Percentiles rank a stretch among this genome's conserved stretches.
phyloP scores from a whole-genome alignment of 2,797 vertebrate species.

The Babyrousa celebensis region DNA sequence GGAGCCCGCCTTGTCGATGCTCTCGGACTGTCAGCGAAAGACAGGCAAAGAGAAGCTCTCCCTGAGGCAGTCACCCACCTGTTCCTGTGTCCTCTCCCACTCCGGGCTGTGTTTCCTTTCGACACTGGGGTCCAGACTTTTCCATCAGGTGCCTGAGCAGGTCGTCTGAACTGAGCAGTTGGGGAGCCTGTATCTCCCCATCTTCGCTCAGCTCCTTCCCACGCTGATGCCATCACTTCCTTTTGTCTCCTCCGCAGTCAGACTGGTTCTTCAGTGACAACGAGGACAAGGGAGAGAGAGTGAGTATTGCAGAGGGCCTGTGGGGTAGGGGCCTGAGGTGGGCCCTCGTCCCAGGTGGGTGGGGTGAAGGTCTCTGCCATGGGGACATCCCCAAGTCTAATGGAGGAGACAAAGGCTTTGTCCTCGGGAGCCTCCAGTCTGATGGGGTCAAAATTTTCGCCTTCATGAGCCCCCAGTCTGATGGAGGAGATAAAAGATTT shows the following conservation, averaged over 20 bases:
- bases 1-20: rapidly evolving
- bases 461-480: not conserved
- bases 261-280: constrained; percentile 98
- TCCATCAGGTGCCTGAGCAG: not conserved
- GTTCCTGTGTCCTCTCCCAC: not conserved
- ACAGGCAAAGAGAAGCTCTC: not conserved
- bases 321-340: not conserved
- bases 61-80: not conserved
- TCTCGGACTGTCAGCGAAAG: not conserved
- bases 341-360: not conserved
- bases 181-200: not conserved
- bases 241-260: constrained; percentile 90
- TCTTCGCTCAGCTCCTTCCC: not conserved
- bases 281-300: constrained; percentile 97
- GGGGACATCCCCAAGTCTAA: not conserved
- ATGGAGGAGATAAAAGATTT: not conserved
- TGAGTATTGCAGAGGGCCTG: constrained; percentile 86
- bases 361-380: not conserved
- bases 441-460: not conserved
- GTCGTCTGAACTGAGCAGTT: not conserved
- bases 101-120: not conserved
- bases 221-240: not conserved
- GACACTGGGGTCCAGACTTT: not conserved
- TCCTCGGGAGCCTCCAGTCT: not conserved
- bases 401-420: not conserved